Evolutionary conservation across 35 echinoderm and acorn worm species (phyloP).

Genomic region (Hemicentrotus pulcherrimus): DNA sequence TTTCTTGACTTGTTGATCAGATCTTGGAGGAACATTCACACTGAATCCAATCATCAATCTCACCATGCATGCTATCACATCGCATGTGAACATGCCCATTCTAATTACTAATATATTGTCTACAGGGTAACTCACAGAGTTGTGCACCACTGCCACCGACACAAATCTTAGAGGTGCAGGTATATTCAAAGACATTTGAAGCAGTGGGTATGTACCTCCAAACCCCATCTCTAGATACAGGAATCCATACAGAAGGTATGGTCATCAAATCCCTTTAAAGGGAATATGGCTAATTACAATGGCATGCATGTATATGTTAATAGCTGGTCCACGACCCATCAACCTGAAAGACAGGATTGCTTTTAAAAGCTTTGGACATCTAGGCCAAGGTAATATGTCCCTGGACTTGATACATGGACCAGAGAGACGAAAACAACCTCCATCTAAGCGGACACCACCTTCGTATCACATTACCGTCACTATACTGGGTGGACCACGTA

Average conservation of each 20-base stretch:
- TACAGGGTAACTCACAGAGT: not conserved
- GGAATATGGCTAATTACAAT: slow-evolving; percentile 5
- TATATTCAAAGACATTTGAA: not conserved
- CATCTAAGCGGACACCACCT: not conserved
- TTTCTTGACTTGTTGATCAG: slow-evolving; percentile 12
- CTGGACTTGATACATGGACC: not conserved
- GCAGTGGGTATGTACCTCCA: not conserved
- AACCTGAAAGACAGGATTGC: not conserved
- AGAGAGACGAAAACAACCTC: not conserved
- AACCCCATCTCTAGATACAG: not conserved
- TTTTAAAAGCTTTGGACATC: not conserved
- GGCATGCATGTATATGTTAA: not conserved
- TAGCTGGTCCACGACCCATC: not conserved
- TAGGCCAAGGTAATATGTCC: not conserved
- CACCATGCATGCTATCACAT: not conserved
- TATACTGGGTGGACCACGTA: not conserved
- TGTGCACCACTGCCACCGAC: not conserved
- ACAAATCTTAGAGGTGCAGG: not conserved
- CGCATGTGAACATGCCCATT: not conserved
- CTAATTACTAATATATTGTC: not conserved
- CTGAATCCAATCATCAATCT: not conserved
- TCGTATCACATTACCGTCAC: not conserved
- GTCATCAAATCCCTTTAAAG: not conserved
- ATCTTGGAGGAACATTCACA: not conserved
- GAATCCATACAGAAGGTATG: not conserved